These are phyloP conservation scores for Drosophila pandora DNA, from an alignment of 1,140 invertebrate genomes.

Conservation along the genomic window DNA sequence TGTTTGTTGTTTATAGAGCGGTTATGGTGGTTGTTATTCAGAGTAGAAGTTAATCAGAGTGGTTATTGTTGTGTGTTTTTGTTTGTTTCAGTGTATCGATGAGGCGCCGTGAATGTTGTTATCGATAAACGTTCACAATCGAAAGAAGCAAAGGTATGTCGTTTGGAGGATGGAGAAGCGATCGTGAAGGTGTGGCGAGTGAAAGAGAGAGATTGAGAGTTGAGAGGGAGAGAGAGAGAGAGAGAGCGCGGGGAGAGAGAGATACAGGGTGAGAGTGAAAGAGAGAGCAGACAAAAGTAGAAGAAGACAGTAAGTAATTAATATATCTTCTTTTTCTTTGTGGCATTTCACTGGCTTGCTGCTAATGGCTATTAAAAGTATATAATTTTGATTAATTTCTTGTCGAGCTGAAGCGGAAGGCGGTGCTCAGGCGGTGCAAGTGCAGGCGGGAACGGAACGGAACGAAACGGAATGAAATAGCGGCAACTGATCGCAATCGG, in stretches of 20 bases:
- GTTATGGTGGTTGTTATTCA: constrained; percentile 41
- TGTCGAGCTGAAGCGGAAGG: constrained; percentile 14
- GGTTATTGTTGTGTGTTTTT: constrained; percentile 26
- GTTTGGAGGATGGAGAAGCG: constrained; percentile 19
- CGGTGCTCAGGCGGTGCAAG: constrained; percentile 33
- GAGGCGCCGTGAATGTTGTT: constrained; percentile 31
- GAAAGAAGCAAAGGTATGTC: constrained; percentile 31
- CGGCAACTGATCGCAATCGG: constrained; percentile 18
- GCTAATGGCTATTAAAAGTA: constrained; percentile 39
- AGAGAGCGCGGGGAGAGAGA: constrained; percentile 48
- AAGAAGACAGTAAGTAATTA: constrained; percentile 66
- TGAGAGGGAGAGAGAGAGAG: constrained; percentile 28
- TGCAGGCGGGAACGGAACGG: constrained; percentile 37
- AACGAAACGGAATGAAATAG: constrained; percentile 16
- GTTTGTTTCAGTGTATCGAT: constrained; percentile 17
- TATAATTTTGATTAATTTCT: constrained; percentile 37
- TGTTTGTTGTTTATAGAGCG: constrained; percentile 34
- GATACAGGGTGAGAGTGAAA: constrained; percentile 59
- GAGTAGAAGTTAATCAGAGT: constrained; percentile 25
- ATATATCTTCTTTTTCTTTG: constrained; percentile 43
- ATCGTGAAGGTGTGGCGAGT: constrained; percentile 29
- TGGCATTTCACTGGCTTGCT: constrained; percentile 35
- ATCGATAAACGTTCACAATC: constrained; percentile 40
- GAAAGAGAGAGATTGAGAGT: constrained; percentile 24
- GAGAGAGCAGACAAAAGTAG: constrained; percentile 78